Conservation (phyloP, 2,113 vertebrate species). For the Anoplopoma fimbria region DNA sequence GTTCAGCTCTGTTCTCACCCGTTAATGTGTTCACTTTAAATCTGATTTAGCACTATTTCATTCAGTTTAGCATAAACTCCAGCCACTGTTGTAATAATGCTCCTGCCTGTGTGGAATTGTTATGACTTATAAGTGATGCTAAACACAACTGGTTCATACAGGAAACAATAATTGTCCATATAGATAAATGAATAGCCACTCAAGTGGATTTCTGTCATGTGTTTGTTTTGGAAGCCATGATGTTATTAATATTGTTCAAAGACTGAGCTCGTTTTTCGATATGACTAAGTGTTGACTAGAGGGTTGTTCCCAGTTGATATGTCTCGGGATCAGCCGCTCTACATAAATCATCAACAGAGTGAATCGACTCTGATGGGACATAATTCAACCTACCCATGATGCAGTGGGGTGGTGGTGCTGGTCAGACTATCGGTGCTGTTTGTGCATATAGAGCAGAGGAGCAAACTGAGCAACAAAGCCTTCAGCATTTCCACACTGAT, state of each 20-base stretch:
- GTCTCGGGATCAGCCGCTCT: no score
- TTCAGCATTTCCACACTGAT: background rate
- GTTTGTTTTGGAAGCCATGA: background rate
- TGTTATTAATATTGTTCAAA: background rate
- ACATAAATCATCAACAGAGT: background rate
- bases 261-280: background rate
- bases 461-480: background rate
- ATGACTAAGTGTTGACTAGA: background rate
- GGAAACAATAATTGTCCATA: background rate
- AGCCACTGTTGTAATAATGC: background rate
- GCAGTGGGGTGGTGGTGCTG: background rate
- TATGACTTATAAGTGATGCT: background rate
- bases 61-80: constrained; percentile 5
- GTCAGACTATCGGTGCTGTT: background rate
- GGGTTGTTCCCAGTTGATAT: background rate
- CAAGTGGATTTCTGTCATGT: background rate
- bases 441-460: background rate
- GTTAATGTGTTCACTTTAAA: background rate
- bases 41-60: background rate
- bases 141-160: background rate
- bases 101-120: background rate
- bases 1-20: background rate
- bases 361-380: background rate
- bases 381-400: background rate
- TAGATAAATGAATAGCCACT: background rate